Evolutionary conservation across 2,888 invertebrate species (phyloP), one percentile per base, ranked within the genome.

Genomic region (Parnassius apollo): DNA sequence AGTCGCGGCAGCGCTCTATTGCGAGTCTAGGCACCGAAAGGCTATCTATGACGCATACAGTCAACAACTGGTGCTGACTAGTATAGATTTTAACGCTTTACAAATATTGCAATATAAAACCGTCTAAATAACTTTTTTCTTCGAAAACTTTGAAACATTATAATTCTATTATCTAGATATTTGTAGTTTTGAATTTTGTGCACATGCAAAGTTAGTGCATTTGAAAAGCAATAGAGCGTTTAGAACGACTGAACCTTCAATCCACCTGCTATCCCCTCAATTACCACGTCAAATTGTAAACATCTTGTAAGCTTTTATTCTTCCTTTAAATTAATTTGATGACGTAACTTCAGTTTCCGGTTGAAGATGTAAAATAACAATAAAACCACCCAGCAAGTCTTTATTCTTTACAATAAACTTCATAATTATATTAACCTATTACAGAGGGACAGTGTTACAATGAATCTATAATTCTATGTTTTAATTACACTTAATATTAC

Each of bases 1-100:
- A 51, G 42, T 59, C 56, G 48, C 18, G 18, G 12, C 22, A 62
- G 61, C 68, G 66, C 66, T 71, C 64, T 72, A 66, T 49, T n/a
- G 52, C 42, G 22, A 35, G 22, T n/a, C 57, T 57, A 58, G 52
- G 64, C 42, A 49, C 57, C 8, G 50, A 35, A 35, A n/a, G 11
- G 44, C 10, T 10, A 44, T 44, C 44, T 44, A 44, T 44, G 11
- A 11, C 44, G 44, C 11, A 44, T 44, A 44, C 44, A 44, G 11
- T 11, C 44, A 44, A 11, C 44, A 44, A 9, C 9, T 44, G 11
- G 11, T 44, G 44, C 44, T n/a, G 7, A 12, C 35, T 46, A 12
- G 46, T 46, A 46, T 11, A 46, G 46, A 46, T 46, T 46, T 46
- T 46, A 46, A 46, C 2, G 3, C 3, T 11, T 46, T 46, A 7